These are phyloP conservation scores for Drosophila meridionalis DNA, from an alignment of 2,888 invertebrate species.

Conservation along the genomic window DNA sequence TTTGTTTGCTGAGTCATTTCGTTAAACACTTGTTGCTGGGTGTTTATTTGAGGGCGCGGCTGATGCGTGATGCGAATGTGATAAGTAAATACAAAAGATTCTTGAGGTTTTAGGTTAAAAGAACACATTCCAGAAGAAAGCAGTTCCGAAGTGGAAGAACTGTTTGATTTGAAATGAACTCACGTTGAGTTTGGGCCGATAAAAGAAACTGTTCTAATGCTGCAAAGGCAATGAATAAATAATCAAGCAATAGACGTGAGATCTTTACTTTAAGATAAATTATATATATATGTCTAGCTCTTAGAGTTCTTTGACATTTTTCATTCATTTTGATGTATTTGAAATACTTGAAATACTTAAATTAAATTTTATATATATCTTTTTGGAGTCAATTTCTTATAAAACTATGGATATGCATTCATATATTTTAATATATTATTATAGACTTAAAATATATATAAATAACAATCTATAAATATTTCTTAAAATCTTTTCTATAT, in stretches of 20 bases:
- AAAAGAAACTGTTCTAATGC: not conserved
- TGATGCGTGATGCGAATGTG: conserved; percentile 30
- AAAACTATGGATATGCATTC: no score
- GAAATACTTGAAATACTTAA: not conserved
- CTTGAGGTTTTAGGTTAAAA: not conserved
- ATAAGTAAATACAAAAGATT: conserved; percentile 14
- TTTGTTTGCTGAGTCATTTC: conserved; percentile 44
- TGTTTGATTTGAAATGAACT: not conserved
- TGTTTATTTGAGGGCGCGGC: conserved; percentile 32
- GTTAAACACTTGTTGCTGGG: conserved; percentile 25
- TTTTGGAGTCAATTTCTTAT: no score
- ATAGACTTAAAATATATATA: no score
- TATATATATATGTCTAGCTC: not conserved
- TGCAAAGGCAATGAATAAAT: not conserved
- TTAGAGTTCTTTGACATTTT: not conserved
- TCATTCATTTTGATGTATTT: not conserved
- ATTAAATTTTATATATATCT: no score
- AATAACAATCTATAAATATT: not conserved
- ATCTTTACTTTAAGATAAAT: not conserved
- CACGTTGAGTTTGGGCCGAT: not conserved
- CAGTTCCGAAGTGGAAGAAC: not conserved
- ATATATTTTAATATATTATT: no score
- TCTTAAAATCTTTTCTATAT: not conserved
- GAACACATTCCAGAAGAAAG: conserved; percentile 31
- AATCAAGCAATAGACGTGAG: not conserved